Evolutionary conservation across 2,797 vertebrate genomes (phyloP).

Genomic region (Melanotaenia nigrans): DNA sequence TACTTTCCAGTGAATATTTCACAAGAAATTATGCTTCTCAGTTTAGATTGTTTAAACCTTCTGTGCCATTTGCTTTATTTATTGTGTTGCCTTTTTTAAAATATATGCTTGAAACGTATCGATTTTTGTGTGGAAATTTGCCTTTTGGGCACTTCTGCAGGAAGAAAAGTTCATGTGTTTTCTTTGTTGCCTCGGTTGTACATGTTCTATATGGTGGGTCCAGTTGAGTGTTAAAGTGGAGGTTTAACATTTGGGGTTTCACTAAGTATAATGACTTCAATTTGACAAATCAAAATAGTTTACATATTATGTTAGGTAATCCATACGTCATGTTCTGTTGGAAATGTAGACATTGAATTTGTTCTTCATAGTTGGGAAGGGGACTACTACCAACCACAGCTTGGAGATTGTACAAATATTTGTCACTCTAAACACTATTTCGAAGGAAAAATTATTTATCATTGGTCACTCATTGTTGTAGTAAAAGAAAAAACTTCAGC

Average conservation of each 20-base stretch:
- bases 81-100: constrained; percentile 78
- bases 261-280: constrained; percentile 37
- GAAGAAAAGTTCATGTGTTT: constrained; percentile 63
- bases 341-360: constrained; percentile 39
- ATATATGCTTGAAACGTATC: constrained; percentile 74
- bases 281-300: constrained; percentile 49
- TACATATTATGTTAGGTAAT: constrained; percentile 22
- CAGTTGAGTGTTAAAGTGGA: constrained; percentile 63
- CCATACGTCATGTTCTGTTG: constrained; percentile 32
- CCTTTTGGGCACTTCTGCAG: constrained; percentile 75
- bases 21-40: constrained; percentile 60
- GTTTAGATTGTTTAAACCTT: constrained; percentile 73
- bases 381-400: constrained; percentile 44
- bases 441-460: constrained; percentile 37
- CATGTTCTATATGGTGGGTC: constrained; percentile 68
- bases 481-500: constrained; percentile 42
- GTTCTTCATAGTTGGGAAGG: constrained; percentile 33
- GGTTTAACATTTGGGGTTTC: constrained; percentile 57
- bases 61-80: constrained; percentile 82
- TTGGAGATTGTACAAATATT: constrained; percentile 66
- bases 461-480: constrained; percentile 51
- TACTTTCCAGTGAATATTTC: constrained; percentile 70
- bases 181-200: constrained; percentile 71
- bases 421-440: constrained; percentile 52
- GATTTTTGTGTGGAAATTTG: constrained; percentile 69